Evolutionary conservation across 1,140 invertebrate species (phyloP), one percentile per base, ranked within the genome.

Genomic region (Choristoneura fumiferana): DNA sequence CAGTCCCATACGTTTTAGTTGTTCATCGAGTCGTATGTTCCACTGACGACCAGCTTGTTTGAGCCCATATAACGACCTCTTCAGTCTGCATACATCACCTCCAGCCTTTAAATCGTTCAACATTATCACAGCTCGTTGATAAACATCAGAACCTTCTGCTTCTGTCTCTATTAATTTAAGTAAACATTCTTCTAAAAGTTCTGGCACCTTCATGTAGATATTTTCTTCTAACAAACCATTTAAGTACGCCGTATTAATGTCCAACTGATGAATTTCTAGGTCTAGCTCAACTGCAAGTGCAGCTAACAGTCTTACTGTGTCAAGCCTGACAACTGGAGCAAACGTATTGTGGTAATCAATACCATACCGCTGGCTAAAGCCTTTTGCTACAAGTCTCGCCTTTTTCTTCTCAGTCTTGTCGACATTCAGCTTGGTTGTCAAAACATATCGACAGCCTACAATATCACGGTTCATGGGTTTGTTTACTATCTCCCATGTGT

Each of bases 41-140:
- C 37, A 38, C 9, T 53, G 49, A 10, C 49, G 17, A 29, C 49
- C 49, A 12, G 49, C 49, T 53, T 53, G 49, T 53, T 53, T 53
- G 17, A 53, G 13, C 1, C 49, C 49, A 10, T 53, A 53, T 29
- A 53, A 33, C 22, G 49, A 53, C 49, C 49, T 53, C 22, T 53
- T 53, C 29, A 53, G 22, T 29, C 22, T 2, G 6, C 22, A 29
- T 6, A 29, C 22, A 29, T 29, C 22, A 3, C 6, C 2, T 3
- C 22, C 22, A 29, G 6, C 6, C 2, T 29, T 29, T 2, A 29
- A 6, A n/a, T n/a, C n/a, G n/a, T n/a, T n/a, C n/a, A n/a, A n/a
- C n/a, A n/a, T n/a, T n/a, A 3, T 29, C 22, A 3, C 22, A 29
- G 22, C 22, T 29, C 22, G 22, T 29, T 29, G 22, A 3, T 6